Evolutionary conservation across 2,113 vertebrate genomes (phyloP).

Genomic region (Erpornis zantholeuca): DNA sequence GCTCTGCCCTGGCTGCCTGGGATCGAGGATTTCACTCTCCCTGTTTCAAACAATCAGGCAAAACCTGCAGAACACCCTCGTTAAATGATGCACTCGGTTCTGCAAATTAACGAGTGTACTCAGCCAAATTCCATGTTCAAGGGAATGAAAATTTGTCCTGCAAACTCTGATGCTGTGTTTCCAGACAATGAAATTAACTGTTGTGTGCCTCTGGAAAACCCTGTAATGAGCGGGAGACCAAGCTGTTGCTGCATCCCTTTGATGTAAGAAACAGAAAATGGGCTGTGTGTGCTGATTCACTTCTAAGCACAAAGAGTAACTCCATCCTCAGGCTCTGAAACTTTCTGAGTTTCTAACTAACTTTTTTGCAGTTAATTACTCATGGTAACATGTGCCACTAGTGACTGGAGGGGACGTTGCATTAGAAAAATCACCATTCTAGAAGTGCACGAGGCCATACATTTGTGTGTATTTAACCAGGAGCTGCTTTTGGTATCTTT

Average conservation of each 20-base stretch:
- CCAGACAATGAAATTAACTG: neutral
- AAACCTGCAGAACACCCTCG: neutral
- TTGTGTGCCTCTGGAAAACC: neutral
- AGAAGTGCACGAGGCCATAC: neutral
- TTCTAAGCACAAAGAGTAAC: neutral
- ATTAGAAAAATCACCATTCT: neutral
- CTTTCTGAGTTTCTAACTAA: neutral
- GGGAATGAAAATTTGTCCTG: neutral
- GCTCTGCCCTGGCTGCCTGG: neutral
- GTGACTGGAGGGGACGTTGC: neutral
- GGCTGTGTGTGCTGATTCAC: neutral
- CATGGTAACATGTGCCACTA: neutral
- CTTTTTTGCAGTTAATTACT: neutral
- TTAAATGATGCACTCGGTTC: neutral
- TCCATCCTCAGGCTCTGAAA: neutral
- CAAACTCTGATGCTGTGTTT: neutral
- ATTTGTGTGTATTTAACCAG: neutral
- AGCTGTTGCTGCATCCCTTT: neutral
- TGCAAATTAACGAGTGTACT: neutral
- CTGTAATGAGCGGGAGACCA: neutral
- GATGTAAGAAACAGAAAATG: neutral
- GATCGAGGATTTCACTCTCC: neutral
- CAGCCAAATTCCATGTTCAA: neutral
- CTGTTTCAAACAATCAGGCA: neutral
- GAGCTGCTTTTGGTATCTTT: neutral